phyloP scores from a whole-genome alignment of 2,888 invertebrate genomes.

The Phasia obesa region DNA sequence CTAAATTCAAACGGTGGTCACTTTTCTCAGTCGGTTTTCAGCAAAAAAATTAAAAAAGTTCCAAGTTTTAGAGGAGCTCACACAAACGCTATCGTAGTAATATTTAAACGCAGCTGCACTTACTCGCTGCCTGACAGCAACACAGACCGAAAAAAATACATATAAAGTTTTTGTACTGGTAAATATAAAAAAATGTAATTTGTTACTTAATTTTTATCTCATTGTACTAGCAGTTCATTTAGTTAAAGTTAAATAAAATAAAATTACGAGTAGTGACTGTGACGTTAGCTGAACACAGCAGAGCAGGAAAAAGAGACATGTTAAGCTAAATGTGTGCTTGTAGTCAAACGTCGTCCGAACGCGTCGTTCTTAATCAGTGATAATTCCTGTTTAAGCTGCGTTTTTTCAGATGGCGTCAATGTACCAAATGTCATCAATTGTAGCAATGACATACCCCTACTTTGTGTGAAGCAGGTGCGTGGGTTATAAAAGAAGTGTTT shows the following conservation, averaged over 20 bases:
- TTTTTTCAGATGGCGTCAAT: constrained; percentile 62
- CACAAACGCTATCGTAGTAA: neutral
- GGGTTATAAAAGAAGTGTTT: constrained; percentile 20
- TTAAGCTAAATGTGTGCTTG: constrained; percentile 23
- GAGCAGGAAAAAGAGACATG: neutral
- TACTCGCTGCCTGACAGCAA: constrained; percentile 4
- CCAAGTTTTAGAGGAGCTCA: constrained; percentile 59
- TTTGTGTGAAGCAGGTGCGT: constrained; percentile 19
- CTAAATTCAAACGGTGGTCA: constrained; percentile 60
- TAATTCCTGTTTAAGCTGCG: constrained; percentile 64
- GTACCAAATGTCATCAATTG: constrained; percentile 63
- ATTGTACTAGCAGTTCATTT: constrained; percentile 62
- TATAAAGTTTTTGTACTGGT: constrained; percentile 36
- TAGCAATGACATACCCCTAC: constrained; percentile 19
- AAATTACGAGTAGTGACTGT: constrained; percentile 55
- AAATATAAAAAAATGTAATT: constrained; percentile 59
- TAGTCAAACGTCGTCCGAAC: constrained; percentile 56
- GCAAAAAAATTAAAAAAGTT: constrained; percentile 7
- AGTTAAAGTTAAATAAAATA: constrained; percentile 73
- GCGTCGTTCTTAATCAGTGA: constrained; percentile 76
- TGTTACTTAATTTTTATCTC: constrained; percentile 68
- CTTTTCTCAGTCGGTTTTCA: constrained; percentile 49
- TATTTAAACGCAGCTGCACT: constrained; percentile 52
- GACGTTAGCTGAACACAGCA: constrained; percentile 13
- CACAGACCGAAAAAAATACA: constrained; percentile 1